Conservation (phyloP, 2,888 invertebrate species). For the Harmothoe impar region DNA sequence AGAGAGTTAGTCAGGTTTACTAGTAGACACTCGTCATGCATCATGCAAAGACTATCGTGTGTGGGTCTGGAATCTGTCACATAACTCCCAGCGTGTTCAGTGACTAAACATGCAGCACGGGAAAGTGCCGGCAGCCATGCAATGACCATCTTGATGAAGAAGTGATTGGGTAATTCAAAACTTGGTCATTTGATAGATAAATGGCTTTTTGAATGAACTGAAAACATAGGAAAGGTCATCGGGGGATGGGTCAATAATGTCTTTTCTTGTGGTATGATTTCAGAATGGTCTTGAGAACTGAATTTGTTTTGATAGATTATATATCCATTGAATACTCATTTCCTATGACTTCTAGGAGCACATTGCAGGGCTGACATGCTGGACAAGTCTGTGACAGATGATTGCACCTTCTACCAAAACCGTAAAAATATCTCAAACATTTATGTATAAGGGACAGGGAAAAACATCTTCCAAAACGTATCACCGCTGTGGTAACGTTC, state of each 20-base stretch:
- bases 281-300: too few relatives aligned
- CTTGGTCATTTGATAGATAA: too few relatives aligned
- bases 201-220: too few relatives aligned
- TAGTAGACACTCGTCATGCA: conserved; percentile 3
- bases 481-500: neutral
- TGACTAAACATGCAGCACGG: neutral
- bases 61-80: conserved; percentile 1
- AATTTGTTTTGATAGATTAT: too few relatives aligned
- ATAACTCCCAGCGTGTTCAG: neutral
- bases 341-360: neutral
- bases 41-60: neutral
- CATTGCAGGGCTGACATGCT: neutral
- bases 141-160: neutral
- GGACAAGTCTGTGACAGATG: neutral
- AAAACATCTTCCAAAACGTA: neutral
- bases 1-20: conserved; percentile 42
- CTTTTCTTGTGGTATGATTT: too few relatives aligned
- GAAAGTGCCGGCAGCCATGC: neutral
- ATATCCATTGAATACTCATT: neutral
- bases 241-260: too few relatives aligned
- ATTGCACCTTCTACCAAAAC: conserved; percentile 13
- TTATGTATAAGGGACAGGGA: conserved; percentile 11
- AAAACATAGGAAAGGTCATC: too few relatives aligned
- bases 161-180: neutral
- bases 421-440: neutral